phyloP scores from a whole-genome alignment of 2,113 vertebrate species.

The Hyperoodon ampullatus region DNA sequence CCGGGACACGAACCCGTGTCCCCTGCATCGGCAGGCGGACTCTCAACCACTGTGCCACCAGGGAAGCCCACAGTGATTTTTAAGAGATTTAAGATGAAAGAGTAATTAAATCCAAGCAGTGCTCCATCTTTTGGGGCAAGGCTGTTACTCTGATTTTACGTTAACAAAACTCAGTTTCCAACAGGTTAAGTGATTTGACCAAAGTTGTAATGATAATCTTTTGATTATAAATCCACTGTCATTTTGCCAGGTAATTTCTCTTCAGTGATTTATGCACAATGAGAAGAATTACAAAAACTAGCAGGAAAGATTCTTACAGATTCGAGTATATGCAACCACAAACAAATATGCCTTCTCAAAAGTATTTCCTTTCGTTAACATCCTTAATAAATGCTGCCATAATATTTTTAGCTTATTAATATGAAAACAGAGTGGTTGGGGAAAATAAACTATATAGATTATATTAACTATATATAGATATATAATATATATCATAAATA shows the following conservation, averaged over 20 bases:
- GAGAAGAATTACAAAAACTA: constrained; percentile 45
- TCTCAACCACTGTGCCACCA: too few species aligned
- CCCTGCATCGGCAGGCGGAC: too few species aligned
- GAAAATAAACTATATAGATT: constrained; percentile 19
- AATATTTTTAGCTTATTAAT: constrained; percentile 48
- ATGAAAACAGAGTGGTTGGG: constrained; percentile 24
- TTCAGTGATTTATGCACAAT: neutral
- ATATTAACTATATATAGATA: neutral
- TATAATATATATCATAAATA: neutral
- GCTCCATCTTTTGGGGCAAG: neutral
- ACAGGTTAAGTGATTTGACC: neutral
- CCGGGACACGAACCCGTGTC: too few species aligned
- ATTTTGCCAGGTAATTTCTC: constrained; percentile 59
- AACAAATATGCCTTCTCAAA: constrained; percentile 27
- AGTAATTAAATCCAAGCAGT: constrained; percentile 25
- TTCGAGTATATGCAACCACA: neutral
- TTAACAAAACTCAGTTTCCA: constrained; percentile 38
- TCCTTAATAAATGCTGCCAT: neutral
- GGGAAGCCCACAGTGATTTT: neutral
- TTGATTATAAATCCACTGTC: neutral
- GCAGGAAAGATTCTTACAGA: neutral
- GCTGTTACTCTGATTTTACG: neutral
- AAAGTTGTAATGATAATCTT: neutral
- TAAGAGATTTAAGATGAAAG: neutral
- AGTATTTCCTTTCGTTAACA: neutral